Percentiles rank a stretch among this genome's conserved stretches.
Evolutionary conservation across 1,140 invertebrate genomes (phyloP).

Genomic region (Bombus haemorrhoidalis): DNA sequence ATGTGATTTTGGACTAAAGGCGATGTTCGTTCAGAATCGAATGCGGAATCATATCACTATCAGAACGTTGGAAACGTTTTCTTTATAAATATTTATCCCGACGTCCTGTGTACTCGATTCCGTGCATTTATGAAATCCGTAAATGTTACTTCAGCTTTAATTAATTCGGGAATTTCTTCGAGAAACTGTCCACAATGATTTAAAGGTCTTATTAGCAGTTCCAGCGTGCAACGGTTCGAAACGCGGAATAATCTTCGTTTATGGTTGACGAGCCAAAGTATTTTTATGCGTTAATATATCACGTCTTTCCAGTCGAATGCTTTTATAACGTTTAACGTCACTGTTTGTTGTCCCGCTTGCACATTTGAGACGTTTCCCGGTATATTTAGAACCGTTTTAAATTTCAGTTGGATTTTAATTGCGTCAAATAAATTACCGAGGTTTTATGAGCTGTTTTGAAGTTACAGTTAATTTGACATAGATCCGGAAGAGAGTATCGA

Average conservation of each 20-base stretch:
- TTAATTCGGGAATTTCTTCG: conserved; percentile 12
- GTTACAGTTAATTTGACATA: conserved; percentile 36
- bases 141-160: background rate
- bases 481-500: background rate
- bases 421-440: conserved; percentile 14
- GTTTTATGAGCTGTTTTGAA: conserved; percentile 25
- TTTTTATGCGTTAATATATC: conserved; percentile 35
- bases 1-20: background rate
- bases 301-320: conserved; percentile 3
- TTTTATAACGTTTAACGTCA: conserved; percentile 20
- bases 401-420: conserved; percentile 26
- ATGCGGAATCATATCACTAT: no score
- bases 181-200: conserved; percentile 9
- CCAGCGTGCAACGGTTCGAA: background rate
- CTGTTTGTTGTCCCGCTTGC: background rate
- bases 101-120: background rate
- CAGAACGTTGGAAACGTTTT: background rate
- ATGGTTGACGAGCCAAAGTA: conserved; percentile 14
- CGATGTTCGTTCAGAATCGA: background rate
- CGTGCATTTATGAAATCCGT: background rate
- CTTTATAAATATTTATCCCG: background rate
- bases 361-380: conserved; percentile 1
- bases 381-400: conserved; percentile 16
- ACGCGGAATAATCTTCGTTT: conserved; percentile 26
- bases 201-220: conserved; percentile 29